Percentiles rank a stretch among this genome's conserved stretches.
These are phyloP conservation scores for Scotopteryx bipunctaria DNA, from an alignment of 2,888 invertebrate species.

Conservation along the genomic window DNA sequence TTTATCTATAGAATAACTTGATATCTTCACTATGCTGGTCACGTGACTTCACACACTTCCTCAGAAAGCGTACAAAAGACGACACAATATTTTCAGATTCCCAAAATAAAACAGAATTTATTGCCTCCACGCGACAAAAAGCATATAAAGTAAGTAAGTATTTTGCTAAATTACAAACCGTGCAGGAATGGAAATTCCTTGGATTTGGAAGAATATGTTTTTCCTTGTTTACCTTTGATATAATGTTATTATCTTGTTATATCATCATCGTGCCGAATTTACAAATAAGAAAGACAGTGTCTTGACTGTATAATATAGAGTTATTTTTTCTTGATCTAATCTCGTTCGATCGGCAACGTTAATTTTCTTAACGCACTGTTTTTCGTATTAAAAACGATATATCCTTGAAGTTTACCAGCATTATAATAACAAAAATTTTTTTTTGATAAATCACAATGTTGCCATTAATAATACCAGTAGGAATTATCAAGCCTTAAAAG, in stretches of 20 bases:
- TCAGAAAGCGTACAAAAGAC: conserved; percentile 16
- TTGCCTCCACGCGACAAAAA: conserved; percentile 36
- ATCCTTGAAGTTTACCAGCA: no score
- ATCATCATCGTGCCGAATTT: conserved; percentile 17
- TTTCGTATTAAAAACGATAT: no score
- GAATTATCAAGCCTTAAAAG: conserved; percentile 8
- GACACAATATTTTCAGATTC: conserved; percentile 29
- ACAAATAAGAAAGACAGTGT: conserved; percentile 10
- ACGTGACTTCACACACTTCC: background rate
- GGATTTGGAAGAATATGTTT: conserved; percentile 25
- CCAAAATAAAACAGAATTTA: conserved; percentile 37
- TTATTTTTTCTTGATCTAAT: no score
- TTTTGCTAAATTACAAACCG: conserved; percentile 38
- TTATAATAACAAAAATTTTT: no score
- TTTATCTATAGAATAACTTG: background rate
- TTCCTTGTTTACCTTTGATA: conserved; percentile 23
- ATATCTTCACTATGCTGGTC: background rate
- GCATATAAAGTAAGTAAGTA: conserved; percentile 37
- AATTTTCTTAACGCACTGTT: no score
- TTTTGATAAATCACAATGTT: no score
- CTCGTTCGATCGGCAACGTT: no score
- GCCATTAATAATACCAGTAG: background rate
- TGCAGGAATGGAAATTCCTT: conserved; percentile 24
- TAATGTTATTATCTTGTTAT: conserved; percentile 19
- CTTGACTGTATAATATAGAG: no score